Percentiles rank a stretch among this genome's conserved stretches.
Conservation (phyloP, 2,113 vertebrate species). For the Helogale parvula region DNA sequence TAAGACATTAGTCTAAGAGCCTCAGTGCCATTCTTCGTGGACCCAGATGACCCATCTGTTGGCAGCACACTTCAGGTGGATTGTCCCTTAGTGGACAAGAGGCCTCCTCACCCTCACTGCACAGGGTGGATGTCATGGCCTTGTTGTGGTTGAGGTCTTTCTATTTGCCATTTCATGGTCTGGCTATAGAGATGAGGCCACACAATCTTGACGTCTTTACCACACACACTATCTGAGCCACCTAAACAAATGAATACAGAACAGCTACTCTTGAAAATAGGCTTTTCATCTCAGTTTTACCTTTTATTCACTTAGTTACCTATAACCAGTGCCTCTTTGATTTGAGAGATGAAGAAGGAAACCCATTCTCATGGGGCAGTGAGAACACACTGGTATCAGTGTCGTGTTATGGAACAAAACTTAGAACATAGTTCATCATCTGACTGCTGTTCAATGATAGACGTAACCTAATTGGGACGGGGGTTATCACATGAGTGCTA, state of each 20-base stretch:
- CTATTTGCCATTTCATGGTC: neutral
- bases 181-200: neutral
- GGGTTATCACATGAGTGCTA: neutral
- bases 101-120: neutral
- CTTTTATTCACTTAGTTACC: slow-evolving; percentile 6
- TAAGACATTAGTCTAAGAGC: neutral
- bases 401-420: neutral
- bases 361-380: neutral
- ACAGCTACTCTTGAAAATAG: neutral
- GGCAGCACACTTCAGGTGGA: neutral
- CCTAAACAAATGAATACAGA: neutral
- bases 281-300: neutral
- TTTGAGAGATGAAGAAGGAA: neutral
- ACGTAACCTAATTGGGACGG: neutral
- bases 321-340: neutral
- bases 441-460: neutral
- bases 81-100: neutral
- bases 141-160: neutral
- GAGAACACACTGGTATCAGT: neutral
- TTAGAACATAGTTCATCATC: neutral
- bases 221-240: neutral
- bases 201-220: neutral
- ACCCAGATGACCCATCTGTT: neutral
- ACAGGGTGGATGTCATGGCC: neutral
- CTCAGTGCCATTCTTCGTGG: neutral